These are phyloP conservation scores for Omphaloscelis lunosa DNA, from an alignment of 2,888 invertebrate species.

Conservation along the genomic window DNA sequence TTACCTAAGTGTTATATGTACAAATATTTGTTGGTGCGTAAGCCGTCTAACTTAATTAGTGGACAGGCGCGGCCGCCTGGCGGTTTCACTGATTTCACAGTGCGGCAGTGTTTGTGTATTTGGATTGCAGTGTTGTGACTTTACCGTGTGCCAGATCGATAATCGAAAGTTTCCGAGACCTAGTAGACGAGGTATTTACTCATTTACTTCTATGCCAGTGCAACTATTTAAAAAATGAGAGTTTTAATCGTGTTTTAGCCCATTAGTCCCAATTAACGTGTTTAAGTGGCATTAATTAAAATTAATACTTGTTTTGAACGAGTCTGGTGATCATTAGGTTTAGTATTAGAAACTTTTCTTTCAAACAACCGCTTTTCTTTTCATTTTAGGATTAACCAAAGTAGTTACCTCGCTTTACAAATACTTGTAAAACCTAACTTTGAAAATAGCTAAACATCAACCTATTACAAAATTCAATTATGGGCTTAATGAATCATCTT, in stretches of 20 bases:
- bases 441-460: not conserved
- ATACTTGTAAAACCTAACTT: not conserved
- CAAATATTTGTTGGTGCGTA: slow-evolving; percentile 69
- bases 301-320: slow-evolving; percentile 44
- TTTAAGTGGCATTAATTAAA: slow-evolving; percentile 53
- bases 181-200: slow-evolving; percentile 53
- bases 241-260: slow-evolving; percentile 50
- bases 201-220: slow-evolving; percentile 13
- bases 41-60: slow-evolving; percentile 81
- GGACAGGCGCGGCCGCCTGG: slow-evolving; percentile 62
- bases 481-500: slow-evolving; percentile 40
- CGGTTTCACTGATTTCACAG: slow-evolving; percentile 61
- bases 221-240: slow-evolving; percentile 47
- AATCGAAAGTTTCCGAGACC: slow-evolving; percentile 61
- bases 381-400: no score
- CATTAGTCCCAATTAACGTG: slow-evolving; percentile 64
- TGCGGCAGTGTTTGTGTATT: slow-evolving; percentile 72
- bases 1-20: slow-evolving; percentile 62
- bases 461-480: slow-evolving; percentile 9
- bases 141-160: slow-evolving; percentile 61
- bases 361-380: not conserved
- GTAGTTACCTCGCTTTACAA: not conserved
- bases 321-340: slow-evolving; percentile 28
- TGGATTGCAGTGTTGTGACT: slow-evolving; percentile 78
- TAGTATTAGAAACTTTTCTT: slow-evolving; percentile 14